Percentiles rank a stretch among this genome's conserved stretches.
These are phyloP conservation scores for Emys orbicularis DNA, from an alignment of 2,797 vertebrate species.

Conservation along the genomic window DNA sequence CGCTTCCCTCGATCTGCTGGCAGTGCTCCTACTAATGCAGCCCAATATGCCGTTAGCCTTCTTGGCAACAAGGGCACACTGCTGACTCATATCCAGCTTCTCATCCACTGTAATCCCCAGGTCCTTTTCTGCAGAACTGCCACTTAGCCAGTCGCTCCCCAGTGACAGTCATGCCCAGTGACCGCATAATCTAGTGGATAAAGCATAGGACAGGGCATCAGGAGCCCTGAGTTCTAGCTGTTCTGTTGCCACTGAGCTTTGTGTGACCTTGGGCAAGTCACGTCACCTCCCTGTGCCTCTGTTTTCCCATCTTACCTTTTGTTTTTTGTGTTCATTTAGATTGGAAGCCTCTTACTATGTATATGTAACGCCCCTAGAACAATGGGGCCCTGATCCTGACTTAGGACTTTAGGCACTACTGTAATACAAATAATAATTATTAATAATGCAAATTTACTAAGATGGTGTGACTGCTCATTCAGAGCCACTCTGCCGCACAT, in stretches of 20 bases:
- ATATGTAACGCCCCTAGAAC: background rate
- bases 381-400: background rate
- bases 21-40: no score
- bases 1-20: no score
- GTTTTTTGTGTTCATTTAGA: no score
- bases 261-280: background rate
- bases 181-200: slow-evolving; percentile 12
- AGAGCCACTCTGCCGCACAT: background rate
- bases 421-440: background rate
- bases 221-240: slow-evolving; percentile 5
- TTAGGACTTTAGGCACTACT: background rate
- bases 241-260: background rate
- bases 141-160: no score
- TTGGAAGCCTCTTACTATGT: no score
- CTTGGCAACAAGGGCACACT: no score
- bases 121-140: no score
- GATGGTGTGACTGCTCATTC: background rate
- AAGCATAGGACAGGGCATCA: background rate
- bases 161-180: background rate
- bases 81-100: no score
- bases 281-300: background rate
- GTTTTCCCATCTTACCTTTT: background rate
- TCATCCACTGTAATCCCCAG: no score
- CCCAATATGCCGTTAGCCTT: no score
- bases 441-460: background rate